These are phyloP conservation scores for Zenarchopterus dispar DNA, from an alignment of 2,797 vertebrate genomes.

Conservation along the genomic window DNA sequence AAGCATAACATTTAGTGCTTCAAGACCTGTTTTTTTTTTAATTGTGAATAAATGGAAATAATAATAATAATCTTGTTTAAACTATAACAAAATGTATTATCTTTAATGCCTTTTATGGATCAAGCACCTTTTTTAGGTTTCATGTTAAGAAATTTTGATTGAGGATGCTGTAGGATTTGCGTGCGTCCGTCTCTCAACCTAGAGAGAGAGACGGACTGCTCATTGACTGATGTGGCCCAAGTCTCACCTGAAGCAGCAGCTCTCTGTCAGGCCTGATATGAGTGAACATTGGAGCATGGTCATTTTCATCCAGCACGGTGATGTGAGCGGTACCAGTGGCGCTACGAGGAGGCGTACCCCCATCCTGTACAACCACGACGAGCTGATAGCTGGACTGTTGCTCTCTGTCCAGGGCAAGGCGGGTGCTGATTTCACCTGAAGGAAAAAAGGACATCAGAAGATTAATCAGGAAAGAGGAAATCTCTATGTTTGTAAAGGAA, in stretches of 20 bases:
- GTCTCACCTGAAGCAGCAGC: constrained; percentile 88
- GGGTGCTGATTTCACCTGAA: constrained; percentile 93
- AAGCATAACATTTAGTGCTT: no score
- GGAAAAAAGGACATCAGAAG: neutral
- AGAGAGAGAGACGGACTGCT: no score
- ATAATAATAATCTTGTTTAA: no score
- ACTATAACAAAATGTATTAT: no score
- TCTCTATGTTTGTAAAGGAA: constrained; percentile 13
- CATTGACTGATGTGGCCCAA: no score
- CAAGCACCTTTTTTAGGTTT: no score
- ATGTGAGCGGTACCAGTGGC: constrained; percentile 91
- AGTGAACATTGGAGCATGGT: constrained; percentile 89
- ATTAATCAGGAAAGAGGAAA: constrained; percentile 10
- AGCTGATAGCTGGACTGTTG: constrained; percentile 95
- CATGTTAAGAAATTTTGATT: no score
- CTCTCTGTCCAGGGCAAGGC: constrained; percentile 90
- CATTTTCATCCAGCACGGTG: constrained; percentile 93
- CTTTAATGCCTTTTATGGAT: no score
- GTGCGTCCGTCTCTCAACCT: no score
- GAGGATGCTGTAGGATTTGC: no score
- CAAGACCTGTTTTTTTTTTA: no score
- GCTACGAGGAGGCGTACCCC: constrained; percentile 91
- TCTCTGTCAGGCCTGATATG: constrained; percentile 86
- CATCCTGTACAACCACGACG: constrained; percentile 91
- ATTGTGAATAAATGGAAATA: no score